phyloP scores from a whole-genome alignment of 30 jellyfish, hydroid and myxozoan genomes.

The Nemopilema nomurai region DNA sequence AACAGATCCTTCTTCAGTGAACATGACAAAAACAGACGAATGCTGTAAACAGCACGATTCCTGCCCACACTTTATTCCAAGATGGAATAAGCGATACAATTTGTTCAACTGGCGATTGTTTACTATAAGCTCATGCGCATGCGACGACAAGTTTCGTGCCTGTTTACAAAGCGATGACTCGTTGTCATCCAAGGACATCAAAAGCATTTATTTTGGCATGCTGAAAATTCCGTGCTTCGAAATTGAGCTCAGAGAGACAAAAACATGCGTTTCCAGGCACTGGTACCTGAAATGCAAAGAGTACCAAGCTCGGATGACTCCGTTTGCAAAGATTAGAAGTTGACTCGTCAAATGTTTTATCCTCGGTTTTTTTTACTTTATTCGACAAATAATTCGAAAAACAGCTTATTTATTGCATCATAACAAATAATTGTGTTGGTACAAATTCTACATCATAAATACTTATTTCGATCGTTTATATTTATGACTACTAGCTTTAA shows the following conservation, averaged over 20 bases:
- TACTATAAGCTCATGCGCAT: conserved; percentile 82
- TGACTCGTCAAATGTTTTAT: background rate
- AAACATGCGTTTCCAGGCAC: conserved; percentile 74
- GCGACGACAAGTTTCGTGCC: conserved; percentile 69
- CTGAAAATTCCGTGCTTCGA: conserved; percentile 87
- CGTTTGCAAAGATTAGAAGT: conserved; percentile 58
- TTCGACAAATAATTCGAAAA: too few relatives aligned
- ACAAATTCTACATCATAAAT: too few relatives aligned
- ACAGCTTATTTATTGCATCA: background rate
- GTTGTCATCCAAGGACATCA: conserved; percentile 61
- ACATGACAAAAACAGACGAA: conserved; percentile 42
- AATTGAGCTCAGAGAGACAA: conserved; percentile 42
- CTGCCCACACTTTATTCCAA: conserved; percentile 76
- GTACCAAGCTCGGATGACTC: conserved; percentile 47
- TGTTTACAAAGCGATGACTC: conserved; percentile 74
- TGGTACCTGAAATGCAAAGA: conserved; percentile 84
- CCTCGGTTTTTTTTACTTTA: too few relatives aligned
- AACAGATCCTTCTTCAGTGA: background rate
- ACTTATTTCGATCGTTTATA: too few relatives aligned
- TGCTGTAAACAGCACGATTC: conserved; percentile 91
- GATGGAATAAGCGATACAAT: conserved; percentile 74
- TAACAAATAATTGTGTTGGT: too few relatives aligned
- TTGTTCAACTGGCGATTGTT: conserved; percentile 89
- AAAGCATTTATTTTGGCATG: conserved; percentile 69
- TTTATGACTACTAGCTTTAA: too few relatives aligned